Percentiles rank a stretch among this genome's conserved stretches.
These are phyloP conservation scores for Catharus fuscescens DNA, from an alignment of 2,113 vertebrate species.

Conservation along the genomic window DNA sequence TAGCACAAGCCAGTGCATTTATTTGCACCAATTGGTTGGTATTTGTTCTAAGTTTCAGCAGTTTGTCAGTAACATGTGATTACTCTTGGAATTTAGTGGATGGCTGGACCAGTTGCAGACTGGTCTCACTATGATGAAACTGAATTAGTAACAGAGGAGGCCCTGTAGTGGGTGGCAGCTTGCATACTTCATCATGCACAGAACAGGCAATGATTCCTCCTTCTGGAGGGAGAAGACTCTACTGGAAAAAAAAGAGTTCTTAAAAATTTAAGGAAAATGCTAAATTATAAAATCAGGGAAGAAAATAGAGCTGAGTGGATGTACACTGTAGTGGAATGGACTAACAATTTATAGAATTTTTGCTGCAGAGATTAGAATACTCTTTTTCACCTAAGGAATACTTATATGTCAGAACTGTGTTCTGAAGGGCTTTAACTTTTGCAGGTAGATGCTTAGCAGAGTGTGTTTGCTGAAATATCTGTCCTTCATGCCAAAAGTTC, in stretches of 20 bases:
- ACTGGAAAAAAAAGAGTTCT: not conserved
- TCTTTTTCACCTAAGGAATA: not conserved
- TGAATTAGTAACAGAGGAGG: not conserved
- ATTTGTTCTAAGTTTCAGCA: not conserved
- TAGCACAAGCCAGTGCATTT: not conserved
- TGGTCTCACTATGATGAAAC: not conserved
- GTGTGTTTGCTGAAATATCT: constrained; percentile 11
- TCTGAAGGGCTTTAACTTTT: constrained; percentile 16
- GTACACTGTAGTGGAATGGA: not conserved
- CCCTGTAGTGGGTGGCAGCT: not conserved
- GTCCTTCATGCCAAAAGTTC: constrained; percentile 32
- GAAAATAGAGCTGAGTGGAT: not conserved
- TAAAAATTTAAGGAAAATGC: not conserved
- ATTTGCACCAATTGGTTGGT: not conserved
- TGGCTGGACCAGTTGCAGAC: not conserved
- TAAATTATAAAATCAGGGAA: not conserved
- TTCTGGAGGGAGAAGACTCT: not conserved
- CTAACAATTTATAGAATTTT: not conserved
- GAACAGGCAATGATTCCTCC: not conserved
- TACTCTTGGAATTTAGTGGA: not conserved
- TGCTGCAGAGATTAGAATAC: not conserved
- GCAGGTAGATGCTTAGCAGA: not conserved
- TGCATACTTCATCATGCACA: not conserved
- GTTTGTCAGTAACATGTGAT: not conserved
- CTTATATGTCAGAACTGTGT: not conserved